Evolutionary conservation across 2,797 vertebrate species (phyloP), one percentile per base, ranked within the genome.

Genomic region (Carcharodon carcharias): DNA sequence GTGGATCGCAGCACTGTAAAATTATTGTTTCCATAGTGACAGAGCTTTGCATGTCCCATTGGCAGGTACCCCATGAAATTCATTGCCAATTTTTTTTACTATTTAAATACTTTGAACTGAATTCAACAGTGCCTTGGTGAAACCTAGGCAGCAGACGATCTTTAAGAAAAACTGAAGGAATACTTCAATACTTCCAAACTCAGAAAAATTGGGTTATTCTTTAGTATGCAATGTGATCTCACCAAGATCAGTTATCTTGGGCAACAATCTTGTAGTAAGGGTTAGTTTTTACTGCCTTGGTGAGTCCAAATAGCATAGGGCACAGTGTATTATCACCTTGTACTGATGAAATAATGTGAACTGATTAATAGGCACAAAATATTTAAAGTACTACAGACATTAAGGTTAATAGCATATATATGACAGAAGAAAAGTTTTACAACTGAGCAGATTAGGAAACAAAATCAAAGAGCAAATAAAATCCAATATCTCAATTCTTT

Each of bases 1-100:
- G 61, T 93, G n/a, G 61, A 93, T 67, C n/a, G 45, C 18, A 67
- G n/a, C 91, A 67, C 91, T 12, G 23, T 65, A 65, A 65, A 93
- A 67, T 45, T 18, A 93, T n/a, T 67, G 91, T 93, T 67, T 93
- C 91, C 91, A 67, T 93, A 93, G 91, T 21, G 67, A 65, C 21
- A 26, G n/a, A 93, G 1, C 31, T 2, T 23, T 45, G n/a, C 18
- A 23, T n/a, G n/a, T 65, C n/a, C n/a, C 91, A 93, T 93, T 93
- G n/a, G 61, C 61, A 93, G n/a, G 61, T 93, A 65, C 91, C 21
- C 91, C n/a, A 67, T 67, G 91, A 93, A 93, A 67, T 21, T 67
- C 58, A 21, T 26, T 67, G 21, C 61, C 91, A 93, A 61, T n/a
- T 67, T 45, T 16, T 80, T 93, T 26, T 40, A 40, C 35, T 8